Evolutionary conservation across 35 echinoderm and acorn worm genomes (phyloP), one percentile per base, ranked within the genome.

Genomic region (Holothuria glaberrima): DNA sequence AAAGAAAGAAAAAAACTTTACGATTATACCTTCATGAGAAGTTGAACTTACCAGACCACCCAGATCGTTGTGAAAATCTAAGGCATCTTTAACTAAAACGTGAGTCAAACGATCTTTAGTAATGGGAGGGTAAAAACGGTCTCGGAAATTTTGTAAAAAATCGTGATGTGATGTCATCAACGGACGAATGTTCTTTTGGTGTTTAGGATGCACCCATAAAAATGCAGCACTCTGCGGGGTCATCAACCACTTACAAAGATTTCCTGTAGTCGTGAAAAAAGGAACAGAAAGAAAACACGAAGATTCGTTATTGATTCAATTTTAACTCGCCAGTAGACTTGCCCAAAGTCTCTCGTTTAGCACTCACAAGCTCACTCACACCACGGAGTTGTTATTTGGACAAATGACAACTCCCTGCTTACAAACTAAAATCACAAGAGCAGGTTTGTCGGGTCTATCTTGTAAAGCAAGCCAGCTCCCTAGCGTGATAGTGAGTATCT

Each of bases 201-300:
- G 75, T 79, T 80, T 80, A 24, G 88, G 88, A 64, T 90, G 48
- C 14, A 90, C 72, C 88, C 88, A 90, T 19, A 90, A 26, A 30
- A 90, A 90, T 5, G 20, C 88, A 61, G 30, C 44, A 20, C 73
- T 36, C n/a, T 70, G 46, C n/a, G 88, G 71, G 7, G 38, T 35
- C 36, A 77, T 60, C 71, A 90, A 21, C 88, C 88, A 90, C 58
- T 90, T 90, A 78, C 72, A 77, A 72, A 90, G 59, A 36, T 78
- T 90, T 30, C 88, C 88, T 88, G 86, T 3, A 38, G 30, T 20
- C 3, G 20, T 19, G 19, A 81, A 83, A 83, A 17, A 58, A 83
- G n/a, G n/a, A n/a, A n/a, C n/a, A n/a, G n/a, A n/a, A n/a, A n/a
- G n/a, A n/a, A n/a, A n/a, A n/a, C n/a, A n/a, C n/a, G n/a, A n/a